These are phyloP conservation scores for Trogon surrucura DNA, from an alignment of 2,113 vertebrate genomes.

Conservation along the genomic window DNA sequence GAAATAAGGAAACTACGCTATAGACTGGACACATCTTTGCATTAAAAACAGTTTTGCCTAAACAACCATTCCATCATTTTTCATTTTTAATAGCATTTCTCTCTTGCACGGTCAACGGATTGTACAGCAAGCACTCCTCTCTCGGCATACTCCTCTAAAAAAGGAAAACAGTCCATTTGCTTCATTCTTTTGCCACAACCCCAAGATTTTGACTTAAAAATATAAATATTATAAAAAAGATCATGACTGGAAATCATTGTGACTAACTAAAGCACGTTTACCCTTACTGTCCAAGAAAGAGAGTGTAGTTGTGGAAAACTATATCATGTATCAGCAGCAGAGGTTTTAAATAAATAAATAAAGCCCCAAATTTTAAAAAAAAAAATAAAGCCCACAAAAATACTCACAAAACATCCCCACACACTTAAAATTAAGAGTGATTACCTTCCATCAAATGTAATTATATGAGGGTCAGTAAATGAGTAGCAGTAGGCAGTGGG, in stretches of 20 bases:
- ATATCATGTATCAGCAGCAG: not conserved
- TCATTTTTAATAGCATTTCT: not conserved
- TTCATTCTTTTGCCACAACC: not conserved
- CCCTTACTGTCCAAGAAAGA: not conserved
- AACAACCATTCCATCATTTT: not conserved
- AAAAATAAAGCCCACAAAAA: not conserved
- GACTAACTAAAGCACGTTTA: not conserved
- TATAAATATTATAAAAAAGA: not conserved
- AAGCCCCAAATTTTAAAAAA: not conserved
- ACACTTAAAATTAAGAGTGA: not conserved
- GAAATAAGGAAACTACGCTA: not conserved
- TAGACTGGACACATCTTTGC: not conserved
- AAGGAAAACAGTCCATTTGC: not conserved
- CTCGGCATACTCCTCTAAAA: not conserved
- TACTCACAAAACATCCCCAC: not conserved
- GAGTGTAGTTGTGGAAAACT: not conserved
- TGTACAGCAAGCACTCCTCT: not conserved
- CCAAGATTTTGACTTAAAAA: not conserved
- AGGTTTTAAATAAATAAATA: not conserved
- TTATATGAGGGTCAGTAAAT: slow-evolving; percentile 91
- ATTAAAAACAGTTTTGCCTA: not conserved
- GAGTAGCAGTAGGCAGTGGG: slow-evolving; percentile 87
- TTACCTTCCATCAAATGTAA: slow-evolving; percentile 96
- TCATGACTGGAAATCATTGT: not conserved
- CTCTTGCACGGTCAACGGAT: not conserved